Conservation (phyloP, 2,888 invertebrate genomes). For the Erynnis tages region DNA sequence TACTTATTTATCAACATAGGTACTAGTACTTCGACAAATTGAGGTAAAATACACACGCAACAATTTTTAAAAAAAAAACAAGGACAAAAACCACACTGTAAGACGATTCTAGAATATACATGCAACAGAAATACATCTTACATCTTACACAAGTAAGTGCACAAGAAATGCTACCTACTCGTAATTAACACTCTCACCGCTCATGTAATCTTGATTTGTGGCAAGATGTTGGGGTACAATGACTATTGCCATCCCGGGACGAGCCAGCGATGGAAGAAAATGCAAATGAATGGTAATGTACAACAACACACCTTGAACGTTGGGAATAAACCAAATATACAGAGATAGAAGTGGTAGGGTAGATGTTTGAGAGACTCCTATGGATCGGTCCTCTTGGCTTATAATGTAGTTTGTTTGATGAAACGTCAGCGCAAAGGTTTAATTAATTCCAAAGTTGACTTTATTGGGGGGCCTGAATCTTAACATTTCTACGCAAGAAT, state of each 20-base stretch:
- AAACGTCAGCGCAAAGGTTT: slow-evolving; percentile 22
- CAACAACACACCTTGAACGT: not conserved
- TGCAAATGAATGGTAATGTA: slow-evolving; percentile 25
- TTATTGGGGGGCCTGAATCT: not conserved
- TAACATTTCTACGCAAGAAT: too few relatives aligned
- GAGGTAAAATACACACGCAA: too few relatives aligned
- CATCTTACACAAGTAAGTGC: too few relatives aligned
- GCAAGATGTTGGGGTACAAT: slow-evolving; percentile 3
- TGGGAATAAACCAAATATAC: too few relatives aligned
- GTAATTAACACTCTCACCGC: slow-evolving; percentile 10
- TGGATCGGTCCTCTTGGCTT: slow-evolving; percentile 15
- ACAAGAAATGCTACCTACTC: not conserved
- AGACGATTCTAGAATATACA: too few relatives aligned
- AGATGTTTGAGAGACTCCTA: slow-evolving; percentile 4
- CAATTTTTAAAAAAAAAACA: too few relatives aligned
- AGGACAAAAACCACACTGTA: too few relatives aligned
- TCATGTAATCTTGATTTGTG: slow-evolving; percentile 3
- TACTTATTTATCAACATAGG: too few relatives aligned
- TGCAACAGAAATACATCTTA: too few relatives aligned
- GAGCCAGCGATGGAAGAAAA: slow-evolving; percentile 6
- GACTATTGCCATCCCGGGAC: not conserved
- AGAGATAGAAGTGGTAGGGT: slow-evolving; percentile 2
- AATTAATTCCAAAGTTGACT: not conserved
- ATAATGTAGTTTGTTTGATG: slow-evolving; percentile 14
- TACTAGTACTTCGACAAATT: too few relatives aligned